Percentiles rank a stretch among this genome's conserved stretches.
Conservation (phyloP, 2,888 invertebrate genomes). For the Myopa tessellatipennis region DNA sequence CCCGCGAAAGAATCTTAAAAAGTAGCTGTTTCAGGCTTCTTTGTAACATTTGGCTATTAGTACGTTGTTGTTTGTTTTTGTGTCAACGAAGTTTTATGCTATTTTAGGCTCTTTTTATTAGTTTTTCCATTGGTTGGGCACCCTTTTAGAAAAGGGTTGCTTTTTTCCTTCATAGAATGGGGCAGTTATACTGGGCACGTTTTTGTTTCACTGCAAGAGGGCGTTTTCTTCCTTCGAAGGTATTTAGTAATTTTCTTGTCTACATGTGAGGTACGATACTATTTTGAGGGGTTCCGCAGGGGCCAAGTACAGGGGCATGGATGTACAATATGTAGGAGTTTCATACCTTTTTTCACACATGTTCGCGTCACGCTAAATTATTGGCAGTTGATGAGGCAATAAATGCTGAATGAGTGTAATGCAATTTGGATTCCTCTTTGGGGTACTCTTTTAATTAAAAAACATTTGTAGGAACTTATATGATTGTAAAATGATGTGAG, state of each 20-base stretch:
- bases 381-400: conserved; percentile 42
- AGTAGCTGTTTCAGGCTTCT: conserved; percentile 11
- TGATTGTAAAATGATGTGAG: neutral
- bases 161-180: neutral
- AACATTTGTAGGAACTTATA: conserved; percentile 2
- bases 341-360: neutral
- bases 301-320: neutral
- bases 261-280: neutral
- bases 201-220: neutral
- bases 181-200: neutral
- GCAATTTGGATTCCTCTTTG: neutral
- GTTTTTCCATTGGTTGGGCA: neutral
- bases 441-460: conserved; percentile 17
- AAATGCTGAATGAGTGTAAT: conserved; percentile 32
- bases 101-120: conserved; percentile 14
- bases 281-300: no score
- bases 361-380: conserved; percentile 28
- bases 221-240: neutral
- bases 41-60: neutral
- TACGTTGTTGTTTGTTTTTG: neutral
- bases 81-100: neutral
- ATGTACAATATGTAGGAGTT: neutral
- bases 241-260: conserved; percentile 6
- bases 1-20: neutral
- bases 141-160: neutral